Conservation (phyloP, 2,113 vertebrate genomes). For the Morone saxatilis region DNA sequence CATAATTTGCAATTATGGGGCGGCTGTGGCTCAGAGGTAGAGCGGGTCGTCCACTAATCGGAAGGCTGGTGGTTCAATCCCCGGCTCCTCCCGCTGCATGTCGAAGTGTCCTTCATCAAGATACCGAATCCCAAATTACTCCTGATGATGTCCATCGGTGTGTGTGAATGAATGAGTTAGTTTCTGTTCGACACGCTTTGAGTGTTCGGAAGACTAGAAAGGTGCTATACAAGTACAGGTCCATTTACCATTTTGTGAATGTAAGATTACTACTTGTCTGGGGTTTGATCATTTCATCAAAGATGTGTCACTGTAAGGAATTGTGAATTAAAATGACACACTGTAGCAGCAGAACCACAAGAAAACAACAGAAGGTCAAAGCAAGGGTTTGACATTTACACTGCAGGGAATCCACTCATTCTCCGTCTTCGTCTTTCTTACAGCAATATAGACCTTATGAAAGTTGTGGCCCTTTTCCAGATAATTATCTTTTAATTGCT, state of each 20-base stretch:
- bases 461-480: constrained; percentile 45
- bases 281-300: constrained; percentile 22
- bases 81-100: too few species aligned
- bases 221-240: too few species aligned
- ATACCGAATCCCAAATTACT: too few species aligned
- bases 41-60: too few species aligned
- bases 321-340: constrained; percentile 18
- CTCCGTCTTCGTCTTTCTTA: constrained; percentile 8
- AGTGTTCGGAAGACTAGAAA: too few species aligned
- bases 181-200: too few species aligned
- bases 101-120: too few species aligned
- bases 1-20: too few species aligned
- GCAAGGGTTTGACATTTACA: constrained; percentile 70
- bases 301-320: neutral
- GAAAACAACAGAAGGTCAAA: constrained; percentile 49
- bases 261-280: neutral
- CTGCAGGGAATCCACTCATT: constrained; percentile 47
- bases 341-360: constrained; percentile 8
- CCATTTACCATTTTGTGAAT: neutral
- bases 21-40: too few species aligned
- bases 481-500: constrained; percentile 81
- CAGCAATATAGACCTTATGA: constrained; percentile 32
- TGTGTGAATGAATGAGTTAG: too few species aligned
- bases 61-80: too few species aligned
- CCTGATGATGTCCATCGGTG: too few species aligned